These are phyloP conservation scores for Corythoichthys haematopterus DNA, from an alignment of 2,113 vertebrate genomes.

Conservation along the genomic window DNA sequence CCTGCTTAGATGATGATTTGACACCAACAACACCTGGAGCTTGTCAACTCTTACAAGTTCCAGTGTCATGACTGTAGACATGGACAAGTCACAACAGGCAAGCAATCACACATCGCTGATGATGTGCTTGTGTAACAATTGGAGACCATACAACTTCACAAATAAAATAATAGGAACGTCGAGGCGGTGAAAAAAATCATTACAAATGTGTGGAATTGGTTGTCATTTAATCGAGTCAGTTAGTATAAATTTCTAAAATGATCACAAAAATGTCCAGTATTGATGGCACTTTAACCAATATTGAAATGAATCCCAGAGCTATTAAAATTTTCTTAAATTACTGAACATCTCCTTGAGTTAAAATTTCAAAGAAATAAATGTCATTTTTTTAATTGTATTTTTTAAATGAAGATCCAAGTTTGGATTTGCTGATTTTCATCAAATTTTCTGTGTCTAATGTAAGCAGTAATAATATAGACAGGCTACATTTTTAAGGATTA, in stretches of 20 bases:
- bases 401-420: no score
- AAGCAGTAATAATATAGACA: no score
- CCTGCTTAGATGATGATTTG: constrained; percentile 12
- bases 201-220: not conserved
- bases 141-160: not conserved
- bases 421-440: no score
- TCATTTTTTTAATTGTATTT: no score
- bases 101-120: constrained; percentile 20
- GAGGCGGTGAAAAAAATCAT: not conserved
- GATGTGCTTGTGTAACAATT: not conserved
- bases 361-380: no score
- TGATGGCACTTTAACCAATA: not conserved
- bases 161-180: not conserved
- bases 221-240: not conserved
- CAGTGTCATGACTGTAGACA: constrained; percentile 8
- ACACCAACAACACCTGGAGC: constrained; percentile 29
- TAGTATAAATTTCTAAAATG: not conserved
- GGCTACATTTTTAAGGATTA: no score
- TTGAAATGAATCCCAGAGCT: not conserved
- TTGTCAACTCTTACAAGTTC: constrained; percentile 12
- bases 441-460: no score
- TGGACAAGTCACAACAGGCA: constrained; percentile 44
- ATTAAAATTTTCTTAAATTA: not conserved
- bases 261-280: no score
- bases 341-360: no score